Base-by-base conservation (phyloP, 2,888 invertebrate species). In the Hoplodrina ambigua region DNA sequence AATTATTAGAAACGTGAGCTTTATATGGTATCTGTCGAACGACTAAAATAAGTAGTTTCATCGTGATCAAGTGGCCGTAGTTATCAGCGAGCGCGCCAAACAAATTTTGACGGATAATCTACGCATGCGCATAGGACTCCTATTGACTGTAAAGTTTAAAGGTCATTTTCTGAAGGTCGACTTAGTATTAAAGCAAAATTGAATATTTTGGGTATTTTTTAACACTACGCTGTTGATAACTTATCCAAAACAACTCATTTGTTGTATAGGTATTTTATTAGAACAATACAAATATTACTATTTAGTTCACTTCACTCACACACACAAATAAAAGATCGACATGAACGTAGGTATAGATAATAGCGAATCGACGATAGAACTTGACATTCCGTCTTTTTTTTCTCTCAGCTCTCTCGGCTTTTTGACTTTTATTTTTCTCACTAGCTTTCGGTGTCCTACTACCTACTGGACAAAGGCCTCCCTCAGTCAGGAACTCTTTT, bases 11-110 rank as follows among this genome's bases (percentile, higher is more conserved):
- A 82, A 91, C 95, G 95, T 94, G 86, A 86, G 84, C 78, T 88
- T 83, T 86, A 92, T 81, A 84, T 79, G 91, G 85, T 91, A 92
- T 89, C 93, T 89, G 92, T 80, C 82, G 88, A 82, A 86, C 90
- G 90, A 95, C 94, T 95, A 92, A 92, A 93, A 90, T 90, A 91
- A 90, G 89, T 90, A 93, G 91, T 93, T 93, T 94, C 95, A 94
- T 94, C 85, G 92, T 92, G 92, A 91, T 90, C 89, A 89, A 89
- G 86, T 87, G 83, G 78, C 82, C 82, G 82, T 84, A 89, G 90
- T 88, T 93, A 94, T 87, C 93, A 94, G 93, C 46, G 17, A 46
- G 46, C 94, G 93, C 94, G 94, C 94, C 93, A 95, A 94, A 94
- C 92, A 92, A 89, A 88, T 86, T 84, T 92, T 93, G 93, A 92